Base-by-base conservation (phyloP, 2,888 invertebrate species). In the Shargacucullia verbasci region DNA sequence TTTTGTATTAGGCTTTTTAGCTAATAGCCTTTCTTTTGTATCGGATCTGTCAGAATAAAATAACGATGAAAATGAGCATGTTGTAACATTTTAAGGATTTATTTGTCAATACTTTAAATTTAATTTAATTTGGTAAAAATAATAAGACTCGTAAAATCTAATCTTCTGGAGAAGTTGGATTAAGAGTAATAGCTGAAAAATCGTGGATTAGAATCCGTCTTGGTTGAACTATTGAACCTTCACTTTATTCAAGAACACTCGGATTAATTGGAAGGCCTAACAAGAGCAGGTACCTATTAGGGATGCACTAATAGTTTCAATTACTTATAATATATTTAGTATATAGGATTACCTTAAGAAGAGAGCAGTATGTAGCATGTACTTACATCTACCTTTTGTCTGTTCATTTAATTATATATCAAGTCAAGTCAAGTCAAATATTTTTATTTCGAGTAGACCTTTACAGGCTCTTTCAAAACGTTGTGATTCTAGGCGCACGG, bases 201-300 rank as follows among this genome's bases (percentile, higher is more conserved):
- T 13, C 9, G 29, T 29, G 7, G 34, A 34, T 12, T 52, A 35
- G 38, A 70, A 49, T 41, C 35, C 52, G 31, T 58, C 64, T 64
- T 70, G 40, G 49, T 53, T 39, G 31, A 58, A 57, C 31, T 38
- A 63, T 48, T 52, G 47, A 63, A 40, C 8, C 11, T 44, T 41
- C 40, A 35, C 33, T 53, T 46, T 11, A 45, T 11, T n/a, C n/a
- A 38, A 25, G 15, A 2, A 38, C 48, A n/a, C 38, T 48, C 31
- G 45, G 38, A 53, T 49, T 70, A 64, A 66, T 66, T 70, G 65
- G 65, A 45, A 44, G 37, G 14, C 29, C 43, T 50, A 50, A 29
- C 29, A 29, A 29, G 9, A 2, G 29, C 12, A 38, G 13, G 34
- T 27, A 38, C 15, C 37, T 27, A 38, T 34, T 41, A 60, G 38